phyloP scores from a whole-genome alignment of 2,797 vertebrate species.

The Dermochelys coriacea region DNA sequence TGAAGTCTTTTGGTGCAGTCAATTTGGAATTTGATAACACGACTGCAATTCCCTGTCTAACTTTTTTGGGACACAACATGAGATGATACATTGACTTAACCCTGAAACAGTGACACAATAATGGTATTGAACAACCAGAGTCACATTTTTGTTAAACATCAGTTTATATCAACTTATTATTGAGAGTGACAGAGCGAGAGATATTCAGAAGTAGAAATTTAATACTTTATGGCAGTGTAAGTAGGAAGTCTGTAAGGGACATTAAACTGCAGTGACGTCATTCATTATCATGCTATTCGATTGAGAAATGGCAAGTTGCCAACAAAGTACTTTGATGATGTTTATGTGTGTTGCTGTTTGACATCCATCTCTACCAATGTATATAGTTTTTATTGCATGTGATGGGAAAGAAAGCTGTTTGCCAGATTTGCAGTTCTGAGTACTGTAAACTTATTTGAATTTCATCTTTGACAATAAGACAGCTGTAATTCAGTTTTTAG shows the following conservation, averaged over 20 bases:
- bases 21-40: neutral
- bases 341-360: conserved; percentile 45
- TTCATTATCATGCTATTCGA: conserved; percentile 43
- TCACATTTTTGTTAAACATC: neutral
- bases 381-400: neutral
- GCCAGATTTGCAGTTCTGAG: neutral
- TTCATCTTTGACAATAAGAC: conserved; percentile 6
- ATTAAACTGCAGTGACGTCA: conserved; percentile 47
- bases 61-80: conserved; percentile 17
- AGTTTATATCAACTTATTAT: conserved; percentile 46
- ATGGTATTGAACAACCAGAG: conserved; percentile 43
- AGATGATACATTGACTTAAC: neutral
- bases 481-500: neutral
- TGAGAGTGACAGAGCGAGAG: conserved; percentile 57
- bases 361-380: conserved; percentile 22
- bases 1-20: neutral
- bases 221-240: conserved; percentile 47
- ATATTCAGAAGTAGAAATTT: conserved; percentile 43
- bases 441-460: neutral
- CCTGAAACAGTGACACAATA: neutral
- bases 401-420: conserved; percentile 10
- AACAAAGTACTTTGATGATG: conserved; percentile 64
- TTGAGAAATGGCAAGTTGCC: conserved; percentile 50
- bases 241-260: conserved; percentile 57
- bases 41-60: neutral